A percentile compares a stretch with the other conserved stretches of the same genome.
Conservation (phyloP, 2,797 vertebrate species). For the Argyrosomus regius region DNA sequence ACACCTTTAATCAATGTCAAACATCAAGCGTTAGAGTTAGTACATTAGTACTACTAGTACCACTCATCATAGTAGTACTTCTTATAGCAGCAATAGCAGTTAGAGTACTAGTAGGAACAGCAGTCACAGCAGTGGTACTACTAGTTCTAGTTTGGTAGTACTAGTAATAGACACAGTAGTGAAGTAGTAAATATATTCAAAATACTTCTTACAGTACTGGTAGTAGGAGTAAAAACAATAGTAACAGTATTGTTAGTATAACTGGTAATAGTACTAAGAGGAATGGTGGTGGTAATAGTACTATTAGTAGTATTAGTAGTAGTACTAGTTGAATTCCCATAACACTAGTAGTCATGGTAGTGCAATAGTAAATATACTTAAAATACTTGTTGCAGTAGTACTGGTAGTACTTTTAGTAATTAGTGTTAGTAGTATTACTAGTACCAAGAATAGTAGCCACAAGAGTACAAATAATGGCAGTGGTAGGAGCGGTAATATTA, state of each 20-base stretch:
- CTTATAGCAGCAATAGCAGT: background rate
- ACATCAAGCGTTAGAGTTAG: too few species aligned
- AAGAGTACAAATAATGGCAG: background rate
- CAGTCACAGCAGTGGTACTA: background rate
- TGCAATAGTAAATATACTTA: too few species aligned
- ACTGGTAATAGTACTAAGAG: background rate
- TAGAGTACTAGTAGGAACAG: background rate
- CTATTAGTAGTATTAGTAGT: background rate
- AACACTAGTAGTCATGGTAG: background rate
- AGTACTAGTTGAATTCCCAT: background rate
- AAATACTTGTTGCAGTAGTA: too few species aligned
- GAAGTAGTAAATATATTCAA: background rate
- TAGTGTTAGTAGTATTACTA: too few species aligned
- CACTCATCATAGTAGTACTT: background rate
- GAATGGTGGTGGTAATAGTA: too few species aligned
- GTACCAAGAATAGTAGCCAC: too few species aligned
- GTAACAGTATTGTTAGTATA: background rate
- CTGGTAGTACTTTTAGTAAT: too few species aligned
- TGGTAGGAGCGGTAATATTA: background rate
- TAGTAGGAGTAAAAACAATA: too few species aligned
- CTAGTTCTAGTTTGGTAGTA: background rate
- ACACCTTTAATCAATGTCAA: too few species aligned
- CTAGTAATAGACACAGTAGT: background rate
- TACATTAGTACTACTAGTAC: background rate
- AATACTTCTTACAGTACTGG: too few species aligned